These are phyloP conservation scores for Masnerella sp. DNA, from an alignment of 2,888 invertebrate species.

Conservation along the genomic window DNA sequence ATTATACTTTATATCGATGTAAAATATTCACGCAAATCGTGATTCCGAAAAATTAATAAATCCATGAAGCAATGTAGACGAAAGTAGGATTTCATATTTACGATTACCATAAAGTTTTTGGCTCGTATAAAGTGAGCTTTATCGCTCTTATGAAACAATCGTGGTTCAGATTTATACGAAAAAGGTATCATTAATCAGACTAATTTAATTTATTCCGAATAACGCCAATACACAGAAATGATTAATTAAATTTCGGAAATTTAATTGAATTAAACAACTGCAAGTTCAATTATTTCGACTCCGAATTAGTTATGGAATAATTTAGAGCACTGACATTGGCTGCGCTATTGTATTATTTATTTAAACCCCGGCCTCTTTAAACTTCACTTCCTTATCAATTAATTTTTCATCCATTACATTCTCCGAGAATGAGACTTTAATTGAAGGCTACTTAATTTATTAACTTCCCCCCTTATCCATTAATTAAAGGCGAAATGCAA, in stretches of 20 bases:
- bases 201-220: constrained; percentile 3
- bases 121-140: background rate
- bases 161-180: background rate
- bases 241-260: constrained; percentile 1
- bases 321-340: constrained; percentile 5
- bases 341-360: constrained; percentile 14
- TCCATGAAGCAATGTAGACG: background rate
- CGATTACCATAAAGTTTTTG: constrained; percentile 28
- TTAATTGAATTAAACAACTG: constrained; percentile 5
- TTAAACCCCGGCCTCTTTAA: background rate
- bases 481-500: constrained; percentile 15
- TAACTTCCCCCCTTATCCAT: constrained; percentile 1
- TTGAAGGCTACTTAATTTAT: constrained; percentile 21
- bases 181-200: background rate
- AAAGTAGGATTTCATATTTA: constrained; percentile 22
- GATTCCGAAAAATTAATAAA: constrained; percentile 20
- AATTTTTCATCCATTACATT: constrained; percentile 17
- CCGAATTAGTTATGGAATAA: constrained; percentile 9
- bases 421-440: constrained; percentile 6
- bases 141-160: constrained; percentile 8
- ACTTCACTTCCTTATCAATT: constrained; percentile 5
- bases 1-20: constrained; percentile 23
- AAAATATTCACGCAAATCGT: constrained; percentile 18
- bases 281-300: background rate
- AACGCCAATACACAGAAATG: background rate